A percentile compares a stretch with the other conserved stretches of the same genome.
phyloP scores from a whole-genome alignment of 2,797 vertebrate species.

The Cirrhinus molitorella region DNA sequence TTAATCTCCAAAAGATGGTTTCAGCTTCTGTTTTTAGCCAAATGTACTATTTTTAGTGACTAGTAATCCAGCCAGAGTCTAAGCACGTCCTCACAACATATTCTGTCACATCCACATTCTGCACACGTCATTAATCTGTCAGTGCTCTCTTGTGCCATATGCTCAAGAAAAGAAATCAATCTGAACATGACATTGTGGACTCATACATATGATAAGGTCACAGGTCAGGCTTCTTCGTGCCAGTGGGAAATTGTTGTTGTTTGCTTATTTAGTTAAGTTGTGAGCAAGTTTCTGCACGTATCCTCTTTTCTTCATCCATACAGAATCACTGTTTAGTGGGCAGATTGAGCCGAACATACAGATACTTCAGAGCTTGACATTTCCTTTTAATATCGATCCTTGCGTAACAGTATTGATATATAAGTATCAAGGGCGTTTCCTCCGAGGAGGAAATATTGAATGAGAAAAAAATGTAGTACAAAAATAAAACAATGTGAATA shows the following conservation, averaged over 20 bases:
- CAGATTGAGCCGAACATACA: not conserved
- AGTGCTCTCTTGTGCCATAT: conserved; percentile 4
- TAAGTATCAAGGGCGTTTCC: not conserved
- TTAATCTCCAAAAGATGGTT: conserved; percentile 12
- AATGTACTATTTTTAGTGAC: conserved; percentile 45
- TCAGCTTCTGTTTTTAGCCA: conserved; percentile 11
- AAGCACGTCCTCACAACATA: conserved; percentile 26
- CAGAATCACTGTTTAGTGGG: not conserved
- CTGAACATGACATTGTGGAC: conserved; percentile 37
- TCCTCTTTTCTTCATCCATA: conserved; percentile 24
- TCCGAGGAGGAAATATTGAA: no score
- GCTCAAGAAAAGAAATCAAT: conserved; percentile 26
- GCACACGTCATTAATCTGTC: conserved; percentile 53
- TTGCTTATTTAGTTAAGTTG: conserved; percentile 43
- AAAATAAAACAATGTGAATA: no score
- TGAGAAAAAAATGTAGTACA: no score
- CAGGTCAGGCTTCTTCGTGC: conserved; percentile 31
- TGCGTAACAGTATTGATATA: not conserved
- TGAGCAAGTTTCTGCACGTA: conserved; percentile 18
- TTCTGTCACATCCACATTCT: conserved; percentile 34
- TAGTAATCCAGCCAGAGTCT: conserved; percentile 27
- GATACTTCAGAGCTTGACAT: not conserved
- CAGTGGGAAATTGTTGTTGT: conserved; percentile 43
- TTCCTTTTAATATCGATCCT: not conserved
- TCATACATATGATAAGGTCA: conserved; percentile 30